Percentiles rank a stretch among this genome's conserved stretches.
Conservation (phyloP, 2,113 vertebrate genomes). For the Arothron firmamentum region DNA sequence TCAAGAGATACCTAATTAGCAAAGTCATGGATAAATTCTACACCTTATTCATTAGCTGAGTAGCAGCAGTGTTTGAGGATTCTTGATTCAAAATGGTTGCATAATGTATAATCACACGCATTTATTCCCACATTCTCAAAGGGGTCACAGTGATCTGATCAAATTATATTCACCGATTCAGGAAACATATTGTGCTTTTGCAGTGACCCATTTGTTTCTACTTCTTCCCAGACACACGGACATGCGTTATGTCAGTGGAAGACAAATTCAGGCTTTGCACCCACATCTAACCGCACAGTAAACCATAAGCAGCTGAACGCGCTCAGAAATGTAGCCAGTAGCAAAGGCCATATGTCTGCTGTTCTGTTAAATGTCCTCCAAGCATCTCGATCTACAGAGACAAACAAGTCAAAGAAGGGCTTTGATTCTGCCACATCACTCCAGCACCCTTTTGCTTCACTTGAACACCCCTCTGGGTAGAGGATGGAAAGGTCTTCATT, state of each 20-base stretch:
- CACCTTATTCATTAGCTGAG: slow-evolving; percentile 57
- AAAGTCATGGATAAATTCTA: slow-evolving; percentile 61
- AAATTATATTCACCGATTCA: slow-evolving; percentile 39
- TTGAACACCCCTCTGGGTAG: slow-evolving; percentile 35
- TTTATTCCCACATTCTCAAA: slow-evolving; percentile 40
- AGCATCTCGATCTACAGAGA: slow-evolving; percentile 54
- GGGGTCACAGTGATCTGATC: slow-evolving; percentile 44
- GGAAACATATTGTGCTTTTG: no score
- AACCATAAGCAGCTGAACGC: slow-evolving; percentile 24
- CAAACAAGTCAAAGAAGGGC: slow-evolving; percentile 45
- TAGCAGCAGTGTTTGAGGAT: slow-evolving; percentile 27
- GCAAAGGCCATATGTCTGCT: slow-evolving; percentile 49
- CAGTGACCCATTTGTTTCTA: no score
- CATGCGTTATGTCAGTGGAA: slow-evolving; percentile 12
- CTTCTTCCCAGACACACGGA: neutral
- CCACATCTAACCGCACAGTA: slow-evolving; percentile 12
- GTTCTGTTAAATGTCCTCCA: slow-evolving; percentile 45
- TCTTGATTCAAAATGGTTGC: neutral
- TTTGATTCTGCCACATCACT: slow-evolving; percentile 54
- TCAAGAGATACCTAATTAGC: slow-evolving; percentile 70
- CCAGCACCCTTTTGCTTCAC: slow-evolving; percentile 39
- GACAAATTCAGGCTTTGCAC: slow-evolving; percentile 25
- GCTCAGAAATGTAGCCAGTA: slow-evolving; percentile 24
- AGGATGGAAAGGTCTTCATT: slow-evolving; percentile 50
- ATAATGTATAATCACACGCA: slow-evolving; percentile 31